Conservation (phyloP, 2,888 invertebrate species). For the Euplexia lucipara region DNA sequence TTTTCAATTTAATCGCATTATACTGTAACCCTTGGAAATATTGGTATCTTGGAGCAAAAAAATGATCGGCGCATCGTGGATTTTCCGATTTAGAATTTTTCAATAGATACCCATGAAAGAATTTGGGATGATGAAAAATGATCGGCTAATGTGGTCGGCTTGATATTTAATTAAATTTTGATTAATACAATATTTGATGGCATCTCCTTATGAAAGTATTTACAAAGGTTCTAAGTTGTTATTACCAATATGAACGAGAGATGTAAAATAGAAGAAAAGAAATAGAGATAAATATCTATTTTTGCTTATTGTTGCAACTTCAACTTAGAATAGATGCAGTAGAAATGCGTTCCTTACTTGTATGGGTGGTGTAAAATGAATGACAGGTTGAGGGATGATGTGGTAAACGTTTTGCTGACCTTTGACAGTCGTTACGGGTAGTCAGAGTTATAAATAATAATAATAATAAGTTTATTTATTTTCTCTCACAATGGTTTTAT, state of each 20-base stretch:
- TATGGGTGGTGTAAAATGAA: too few relatives aligned
- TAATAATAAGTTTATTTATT: too few relatives aligned
- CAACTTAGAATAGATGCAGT: neutral
- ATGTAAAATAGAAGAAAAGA: too few relatives aligned
- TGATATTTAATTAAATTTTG: constrained; percentile 42
- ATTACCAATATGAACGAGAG: neutral
- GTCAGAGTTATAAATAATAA: too few relatives aligned
- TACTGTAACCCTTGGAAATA: constrained; percentile 82
- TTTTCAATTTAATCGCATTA: constrained; percentile 88
- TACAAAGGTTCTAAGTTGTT: neutral
- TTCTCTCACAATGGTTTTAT: too few relatives aligned
- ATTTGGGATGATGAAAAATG: constrained; percentile 65
- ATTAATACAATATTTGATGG: constrained; percentile 24
- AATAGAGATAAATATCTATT: too few relatives aligned
- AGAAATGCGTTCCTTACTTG: too few relatives aligned
- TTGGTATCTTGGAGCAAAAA: constrained; percentile 74
- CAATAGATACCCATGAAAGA: constrained; percentile 64
- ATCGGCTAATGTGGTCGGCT: constrained; percentile 49
- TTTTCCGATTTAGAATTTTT: constrained; percentile 64
- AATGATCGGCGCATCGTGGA: constrained; percentile 62
- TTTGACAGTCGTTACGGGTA: too few relatives aligned
- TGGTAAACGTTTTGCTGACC: too few relatives aligned
- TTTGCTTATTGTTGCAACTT: neutral
- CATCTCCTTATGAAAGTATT: neutral
- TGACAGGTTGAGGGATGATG: too few relatives aligned